Conservation (phyloP, 1,140 invertebrate species). For the Ericerus pela region DNA sequence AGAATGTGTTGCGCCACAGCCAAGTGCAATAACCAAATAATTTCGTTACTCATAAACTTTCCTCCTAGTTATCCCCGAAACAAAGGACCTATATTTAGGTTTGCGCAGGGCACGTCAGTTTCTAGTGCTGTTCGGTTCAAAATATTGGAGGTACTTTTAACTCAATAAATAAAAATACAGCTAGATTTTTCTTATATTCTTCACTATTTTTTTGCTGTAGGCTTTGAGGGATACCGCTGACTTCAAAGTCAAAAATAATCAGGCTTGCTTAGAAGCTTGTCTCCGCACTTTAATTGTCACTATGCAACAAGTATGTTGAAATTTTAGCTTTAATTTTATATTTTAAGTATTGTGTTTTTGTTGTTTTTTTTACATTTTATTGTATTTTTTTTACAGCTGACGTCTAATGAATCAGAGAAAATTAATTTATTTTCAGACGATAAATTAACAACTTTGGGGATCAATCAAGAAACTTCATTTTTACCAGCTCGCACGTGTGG, state of each 20-base stretch:
- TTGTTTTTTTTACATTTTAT: neutral
- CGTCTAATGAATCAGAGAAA: neutral
- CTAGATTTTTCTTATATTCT: conserved; percentile 1
- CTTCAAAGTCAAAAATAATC: conserved; percentile 56
- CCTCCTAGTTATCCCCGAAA: conserved; percentile 61
- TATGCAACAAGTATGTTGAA: conserved; percentile 36
- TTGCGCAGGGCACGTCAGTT: conserved; percentile 43
- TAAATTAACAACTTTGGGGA: conserved; percentile 30
- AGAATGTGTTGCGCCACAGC: conserved; percentile 58
- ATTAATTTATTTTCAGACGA: conserved; percentile 12
- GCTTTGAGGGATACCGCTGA: conserved; percentile 54
- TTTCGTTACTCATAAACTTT: conserved; percentile 63
- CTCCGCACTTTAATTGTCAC: conserved; percentile 53
- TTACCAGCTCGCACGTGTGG: conserved; percentile 88
- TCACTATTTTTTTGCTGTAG: too few relatives aligned
- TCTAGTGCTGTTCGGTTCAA: conserved; percentile 42
- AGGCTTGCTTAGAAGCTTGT: conserved; percentile 64
- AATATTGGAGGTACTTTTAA: conserved; percentile 39
- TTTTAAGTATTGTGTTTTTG: neutral
- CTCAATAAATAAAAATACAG: neutral
- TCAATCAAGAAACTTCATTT: conserved; percentile 61
- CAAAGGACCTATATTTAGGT: conserved; percentile 53
- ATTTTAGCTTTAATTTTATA: neutral
- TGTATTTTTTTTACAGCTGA: neutral
- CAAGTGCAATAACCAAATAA: conserved; percentile 47